These are phyloP conservation scores for Eristalis arbustorum DNA, from an alignment of 2,888 invertebrate genomes.

Conservation along the genomic window DNA sequence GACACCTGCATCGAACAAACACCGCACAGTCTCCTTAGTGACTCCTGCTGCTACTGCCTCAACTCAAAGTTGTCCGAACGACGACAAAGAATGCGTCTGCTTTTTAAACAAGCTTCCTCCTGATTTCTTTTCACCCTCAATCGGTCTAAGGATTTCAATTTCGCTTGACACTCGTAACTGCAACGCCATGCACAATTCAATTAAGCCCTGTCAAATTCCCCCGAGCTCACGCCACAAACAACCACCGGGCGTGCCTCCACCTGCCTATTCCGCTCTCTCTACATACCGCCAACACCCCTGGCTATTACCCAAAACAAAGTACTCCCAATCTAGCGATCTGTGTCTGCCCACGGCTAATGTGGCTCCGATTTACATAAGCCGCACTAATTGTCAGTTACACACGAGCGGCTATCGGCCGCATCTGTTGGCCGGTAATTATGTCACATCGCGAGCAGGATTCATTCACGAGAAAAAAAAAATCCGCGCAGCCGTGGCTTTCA, in stretches of 20 bases:
- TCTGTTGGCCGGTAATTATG: slow-evolving; percentile 27
- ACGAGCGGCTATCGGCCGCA: background rate
- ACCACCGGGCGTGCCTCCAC: background rate
- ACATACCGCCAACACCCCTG: too few species aligned
- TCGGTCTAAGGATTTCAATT: too few species aligned
- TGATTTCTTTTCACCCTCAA: too few species aligned
- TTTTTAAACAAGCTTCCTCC: too few species aligned
- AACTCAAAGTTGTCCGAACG: too few species aligned
- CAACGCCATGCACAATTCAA: background rate
- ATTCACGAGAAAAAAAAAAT: slow-evolving; percentile 16
- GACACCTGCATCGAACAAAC: too few species aligned
- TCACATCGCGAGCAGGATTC: slow-evolving; percentile 36
- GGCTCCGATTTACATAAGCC: slow-evolving; percentile 30
- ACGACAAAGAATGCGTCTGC: too few species aligned
- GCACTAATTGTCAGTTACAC: slow-evolving; percentile 17
- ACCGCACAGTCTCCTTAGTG: too few species aligned
- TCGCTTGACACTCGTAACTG: too few species aligned
- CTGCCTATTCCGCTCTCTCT: background rate
- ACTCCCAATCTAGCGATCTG: background rate
- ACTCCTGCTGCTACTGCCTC: too few species aligned
- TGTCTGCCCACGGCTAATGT: background rate
- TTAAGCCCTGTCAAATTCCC: background rate
- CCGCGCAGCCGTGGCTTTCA: slow-evolving; percentile 3
- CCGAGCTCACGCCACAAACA: background rate
- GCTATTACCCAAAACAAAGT: background rate